A percentile compares a stretch with the other conserved stretches of the same genome.
phyloP scores from a whole-genome alignment of 2,888 invertebrate species.

The Agrochola circellaris region DNA sequence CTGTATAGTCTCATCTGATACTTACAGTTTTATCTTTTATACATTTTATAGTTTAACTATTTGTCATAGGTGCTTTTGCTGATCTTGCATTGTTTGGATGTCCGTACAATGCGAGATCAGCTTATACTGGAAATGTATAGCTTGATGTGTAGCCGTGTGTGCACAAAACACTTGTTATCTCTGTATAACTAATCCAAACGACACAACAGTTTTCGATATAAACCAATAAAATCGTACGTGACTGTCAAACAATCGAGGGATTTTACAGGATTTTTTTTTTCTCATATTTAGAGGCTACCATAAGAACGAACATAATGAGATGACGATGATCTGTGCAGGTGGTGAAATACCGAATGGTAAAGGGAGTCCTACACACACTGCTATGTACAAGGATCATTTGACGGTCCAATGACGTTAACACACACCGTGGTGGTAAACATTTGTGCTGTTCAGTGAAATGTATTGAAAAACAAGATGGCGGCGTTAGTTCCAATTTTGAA shows the following conservation, averaged over 20 bases:
- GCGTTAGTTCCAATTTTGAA: too few species aligned
- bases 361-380: too few species aligned
- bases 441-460: too few species aligned
- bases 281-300: neutral
- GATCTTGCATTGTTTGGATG: too few species aligned
- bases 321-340: neutral
- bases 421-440: too few species aligned
- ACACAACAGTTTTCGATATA: constrained; percentile 14
- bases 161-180: too few species aligned
- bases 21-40: neutral
- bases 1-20: neutral
- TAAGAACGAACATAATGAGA: neutral
- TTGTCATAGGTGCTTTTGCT: neutral
- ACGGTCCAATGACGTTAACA: too few species aligned
- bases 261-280: neutral
- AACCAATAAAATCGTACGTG: constrained; percentile 23
- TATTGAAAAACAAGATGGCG: too few species aligned
- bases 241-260: neutral
- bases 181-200: constrained; percentile 15
- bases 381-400: too few species aligned
- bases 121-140: too few species aligned
- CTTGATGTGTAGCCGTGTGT: too few species aligned
- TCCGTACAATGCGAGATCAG: too few species aligned
- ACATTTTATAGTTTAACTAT: neutral
- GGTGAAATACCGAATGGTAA: neutral